A percentile compares a stretch with the other conserved stretches of the same genome.
Evolutionary conservation across 2,888 invertebrate genomes (phyloP).

Genomic region (Zootermopsis nevadensis): DNA sequence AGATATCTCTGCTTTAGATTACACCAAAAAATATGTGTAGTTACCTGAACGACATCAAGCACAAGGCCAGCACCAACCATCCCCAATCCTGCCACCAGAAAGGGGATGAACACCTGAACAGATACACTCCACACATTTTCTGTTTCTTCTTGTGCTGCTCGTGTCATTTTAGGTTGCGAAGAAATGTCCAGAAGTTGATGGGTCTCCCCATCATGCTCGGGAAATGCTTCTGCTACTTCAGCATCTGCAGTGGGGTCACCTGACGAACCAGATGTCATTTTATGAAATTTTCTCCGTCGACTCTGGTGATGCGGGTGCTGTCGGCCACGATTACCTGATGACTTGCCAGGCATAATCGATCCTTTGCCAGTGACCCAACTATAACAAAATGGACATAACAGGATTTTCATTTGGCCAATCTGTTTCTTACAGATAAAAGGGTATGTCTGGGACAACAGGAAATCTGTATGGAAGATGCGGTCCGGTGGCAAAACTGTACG

Average conservation of each 20-base stretch:
- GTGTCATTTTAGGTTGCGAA: background rate
- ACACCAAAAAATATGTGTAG: background rate
- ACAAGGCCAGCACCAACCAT: conserved; percentile 91
- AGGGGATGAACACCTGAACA: conserved; percentile 86
- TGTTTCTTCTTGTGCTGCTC: conserved; percentile 25
- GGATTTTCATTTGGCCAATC: background rate
- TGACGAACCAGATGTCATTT: conserved; percentile 29
- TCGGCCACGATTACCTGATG: conserved; percentile 46
- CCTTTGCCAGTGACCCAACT: conserved; percentile 53
- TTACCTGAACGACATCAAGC: conserved; percentile 83
- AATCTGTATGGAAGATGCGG: too few species aligned
- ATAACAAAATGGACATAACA: background rate
- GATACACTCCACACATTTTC: conserved; percentile 57
- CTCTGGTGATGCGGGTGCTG: conserved; percentile 37
- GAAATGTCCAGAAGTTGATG: conserved; percentile 42
- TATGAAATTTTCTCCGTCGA: conserved; percentile 41
- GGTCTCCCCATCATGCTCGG: conserved; percentile 40
- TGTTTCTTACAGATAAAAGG: too few species aligned
- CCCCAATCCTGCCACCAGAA: conserved; percentile 88
- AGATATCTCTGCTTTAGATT: background rate
- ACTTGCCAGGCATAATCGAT: conserved; percentile 54
- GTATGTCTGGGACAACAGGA: too few species aligned
- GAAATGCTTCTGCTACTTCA: conserved; percentile 24
- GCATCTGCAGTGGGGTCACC: conserved; percentile 36
- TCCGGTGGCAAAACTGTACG: too few species aligned